phyloP scores from a whole-genome alignment of 2,797 vertebrate species.

The Hyperoplus lanceolatus region DNA sequence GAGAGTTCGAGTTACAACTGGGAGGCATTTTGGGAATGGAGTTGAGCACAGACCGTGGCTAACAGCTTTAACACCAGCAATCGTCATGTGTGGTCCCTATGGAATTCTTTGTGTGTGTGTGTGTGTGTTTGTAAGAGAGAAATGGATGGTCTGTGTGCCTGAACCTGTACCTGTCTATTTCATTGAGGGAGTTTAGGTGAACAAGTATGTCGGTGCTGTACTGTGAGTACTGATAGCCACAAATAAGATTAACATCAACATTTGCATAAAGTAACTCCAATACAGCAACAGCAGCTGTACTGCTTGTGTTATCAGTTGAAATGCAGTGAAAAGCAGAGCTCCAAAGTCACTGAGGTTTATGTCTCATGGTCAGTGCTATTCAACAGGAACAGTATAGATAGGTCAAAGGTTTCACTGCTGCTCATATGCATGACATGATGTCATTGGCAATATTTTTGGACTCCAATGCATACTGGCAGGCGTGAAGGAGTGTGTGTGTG shows the following conservation, averaged over 20 bases:
- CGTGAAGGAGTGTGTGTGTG: slow-evolving; percentile 26
- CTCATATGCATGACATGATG: slow-evolving; percentile 46
- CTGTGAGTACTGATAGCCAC: background rate
- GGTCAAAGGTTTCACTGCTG: slow-evolving; percentile 14
- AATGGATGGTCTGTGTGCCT: slow-evolving; percentile 21
- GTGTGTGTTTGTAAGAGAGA: background rate
- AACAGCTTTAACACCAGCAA: slow-evolving; percentile 74
- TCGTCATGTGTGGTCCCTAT: slow-evolving; percentile 73
- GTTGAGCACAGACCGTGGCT: slow-evolving; percentile 65
- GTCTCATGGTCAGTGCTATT: background rate
- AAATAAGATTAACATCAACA: slow-evolving; percentile 2
- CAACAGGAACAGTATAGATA: slow-evolving; percentile 3
- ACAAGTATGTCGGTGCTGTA: background rate
- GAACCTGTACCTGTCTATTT: slow-evolving; percentile 20
- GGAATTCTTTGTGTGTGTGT: slow-evolving; percentile 42
- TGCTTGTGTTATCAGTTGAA: background rate
- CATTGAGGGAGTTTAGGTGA: background rate
- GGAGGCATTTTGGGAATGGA: slow-evolving; percentile 74
- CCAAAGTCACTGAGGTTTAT: background rate
- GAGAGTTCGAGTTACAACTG: slow-evolving; percentile 70
- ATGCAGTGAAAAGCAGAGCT: background rate
- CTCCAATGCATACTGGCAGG: slow-evolving; percentile 31
- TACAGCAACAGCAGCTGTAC: no score
- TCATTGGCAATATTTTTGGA: slow-evolving; percentile 51
- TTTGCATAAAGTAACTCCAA: background rate